phyloP scores from a whole-genome alignment of 2,888 invertebrate species.

The Rotaria macrura region DNA sequence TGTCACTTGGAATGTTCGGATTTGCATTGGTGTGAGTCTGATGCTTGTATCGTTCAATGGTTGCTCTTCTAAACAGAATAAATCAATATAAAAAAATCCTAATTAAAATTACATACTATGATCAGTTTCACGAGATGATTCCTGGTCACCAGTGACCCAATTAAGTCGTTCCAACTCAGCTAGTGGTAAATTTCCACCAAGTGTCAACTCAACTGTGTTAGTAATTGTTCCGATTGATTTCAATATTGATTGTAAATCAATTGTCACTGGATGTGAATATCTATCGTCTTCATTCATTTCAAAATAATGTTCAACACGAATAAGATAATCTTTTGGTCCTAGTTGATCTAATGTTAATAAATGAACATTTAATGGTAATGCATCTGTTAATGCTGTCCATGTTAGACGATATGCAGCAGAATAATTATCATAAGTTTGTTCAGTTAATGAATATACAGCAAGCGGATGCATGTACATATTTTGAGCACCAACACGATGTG shows the following conservation, averaged over 20 bases:
- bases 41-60: too few species aligned
- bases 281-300: constrained; percentile 27
- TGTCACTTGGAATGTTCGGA: too few species aligned
- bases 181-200: neutral
- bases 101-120: too few species aligned
- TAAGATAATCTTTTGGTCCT: neutral
- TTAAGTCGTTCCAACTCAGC: neutral
- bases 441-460: neutral
- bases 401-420: neutral
- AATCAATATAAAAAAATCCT: too few species aligned
- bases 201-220: neutral
- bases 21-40: too few species aligned
- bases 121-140: neutral
- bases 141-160: neutral
- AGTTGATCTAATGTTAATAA: neutral
- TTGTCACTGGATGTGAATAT: constrained; percentile 22
- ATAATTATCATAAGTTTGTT: neutral
- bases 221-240: neutral
- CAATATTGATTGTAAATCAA: constrained; percentile 19
- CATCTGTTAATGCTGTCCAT: neutral
- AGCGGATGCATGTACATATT: constrained; percentile 23
- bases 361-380: constrained; percentile 1
- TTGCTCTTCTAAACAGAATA: too few species aligned
- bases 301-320: constrained; percentile 32
- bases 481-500: constrained; percentile 22